phyloP scores from a whole-genome alignment of 2,113 vertebrate genomes.

The Eudyptes chrysolophus region DNA sequence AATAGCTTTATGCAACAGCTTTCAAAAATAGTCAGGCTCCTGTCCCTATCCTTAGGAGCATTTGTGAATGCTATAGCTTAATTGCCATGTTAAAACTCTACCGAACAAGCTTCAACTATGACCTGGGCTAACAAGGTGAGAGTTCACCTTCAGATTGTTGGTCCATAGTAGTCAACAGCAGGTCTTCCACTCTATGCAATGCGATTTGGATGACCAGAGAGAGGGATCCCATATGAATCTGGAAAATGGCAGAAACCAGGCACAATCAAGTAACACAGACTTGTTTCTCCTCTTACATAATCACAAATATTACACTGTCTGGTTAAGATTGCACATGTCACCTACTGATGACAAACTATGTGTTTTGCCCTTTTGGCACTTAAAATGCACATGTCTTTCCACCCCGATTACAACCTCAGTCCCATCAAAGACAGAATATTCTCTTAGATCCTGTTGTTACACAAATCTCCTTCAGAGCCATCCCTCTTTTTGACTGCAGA shows the following conservation, averaged over 20 bases:
- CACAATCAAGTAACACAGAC: neutral
- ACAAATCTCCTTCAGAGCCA: neutral
- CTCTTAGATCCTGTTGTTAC: neutral
- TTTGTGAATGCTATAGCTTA: neutral
- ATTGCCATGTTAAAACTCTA: neutral
- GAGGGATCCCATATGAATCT: neutral
- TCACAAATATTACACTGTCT: neutral
- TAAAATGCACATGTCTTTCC: neutral
- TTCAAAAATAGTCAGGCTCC: neutral
- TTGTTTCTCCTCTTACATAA: neutral
- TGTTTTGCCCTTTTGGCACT: neutral
- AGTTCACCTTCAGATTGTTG: neutral
- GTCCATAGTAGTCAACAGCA: neutral
- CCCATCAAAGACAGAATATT: neutral
- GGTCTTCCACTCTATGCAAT: neutral
- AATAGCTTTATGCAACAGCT: neutral
- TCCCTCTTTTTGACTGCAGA: neutral
- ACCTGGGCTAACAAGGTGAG: neutral
- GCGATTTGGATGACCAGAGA: neutral
- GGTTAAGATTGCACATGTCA: neutral
- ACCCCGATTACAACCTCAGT: neutral
- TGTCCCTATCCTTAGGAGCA: neutral
- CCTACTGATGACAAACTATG: neutral
- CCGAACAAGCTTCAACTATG: neutral
- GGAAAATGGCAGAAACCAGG: neutral